Base-by-base conservation (phyloP, 2,797 vertebrate species). In the Sebastes diaconus region DNA sequence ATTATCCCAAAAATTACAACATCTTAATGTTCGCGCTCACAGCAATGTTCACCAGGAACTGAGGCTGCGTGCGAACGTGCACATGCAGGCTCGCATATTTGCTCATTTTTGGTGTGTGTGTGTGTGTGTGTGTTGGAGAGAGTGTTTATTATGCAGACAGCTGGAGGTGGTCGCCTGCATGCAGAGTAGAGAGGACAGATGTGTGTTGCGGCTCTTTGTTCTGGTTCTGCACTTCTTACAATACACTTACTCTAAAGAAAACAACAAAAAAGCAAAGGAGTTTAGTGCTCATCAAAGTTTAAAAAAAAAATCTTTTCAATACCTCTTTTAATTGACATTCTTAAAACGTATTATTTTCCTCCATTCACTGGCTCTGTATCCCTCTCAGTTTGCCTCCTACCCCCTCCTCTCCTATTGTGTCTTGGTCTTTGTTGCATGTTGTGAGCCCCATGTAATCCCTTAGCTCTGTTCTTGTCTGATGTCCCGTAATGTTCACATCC, bases 1-100 rank as follows among this genome's bases (percentile, higher is more conserved):
- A 97, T 97, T 97, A 97, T 96, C 93, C 95, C 90, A 88, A 91
- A 94, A 96, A 96, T 96, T 96, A 96, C 86, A 95, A 92, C 94
- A 81, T 93, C 93, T 92, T 95, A 96, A 97, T 92, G 94, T 92
- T 92, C 84, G 77, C 36, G 80, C 93, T 92, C 88, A 88, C 88
- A 88, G 92, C 84, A 84, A 75, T 68, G 85, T 90, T 92, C 90
- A 82, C 60, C 1, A 55, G 64, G 67, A 81, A 55, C 64, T 32
- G 32, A 58, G 69, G 54, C 36, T 52, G 75, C 60, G n/a, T 52
- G 81, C 60, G 61, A 11, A 55, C 5, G 5, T 32, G 66, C 60
- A 25, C 61, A 46, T 2, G 20, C 46, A 57, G 30, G 30, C 25
- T 65, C 50, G 73, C 52, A 42, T 75, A 61, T 80, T 79, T 85